Evolutionary conservation across 2,797 vertebrate genomes (phyloP).

Genomic region (Clarias fuscus): DNA sequence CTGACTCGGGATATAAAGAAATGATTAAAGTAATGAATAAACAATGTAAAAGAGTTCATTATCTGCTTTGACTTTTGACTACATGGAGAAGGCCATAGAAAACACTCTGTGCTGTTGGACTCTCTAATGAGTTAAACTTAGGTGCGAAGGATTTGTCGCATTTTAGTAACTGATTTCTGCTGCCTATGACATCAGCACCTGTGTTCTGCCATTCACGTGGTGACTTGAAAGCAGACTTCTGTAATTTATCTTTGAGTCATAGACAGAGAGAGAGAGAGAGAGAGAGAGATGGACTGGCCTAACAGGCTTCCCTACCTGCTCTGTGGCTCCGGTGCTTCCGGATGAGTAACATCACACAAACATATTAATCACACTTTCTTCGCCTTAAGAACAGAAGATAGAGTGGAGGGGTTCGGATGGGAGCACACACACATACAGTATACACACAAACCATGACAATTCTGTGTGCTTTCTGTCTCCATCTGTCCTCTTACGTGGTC

Average conservation of each 20-base stretch:
- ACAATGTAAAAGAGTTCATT: neutral
- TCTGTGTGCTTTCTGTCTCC: neutral
- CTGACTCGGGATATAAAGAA: neutral
- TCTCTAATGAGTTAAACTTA: no score
- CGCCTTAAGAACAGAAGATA: neutral
- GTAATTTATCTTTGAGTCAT: conserved; percentile 15
- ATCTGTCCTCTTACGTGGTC: neutral
- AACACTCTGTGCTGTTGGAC: neutral
- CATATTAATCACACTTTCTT: conserved; percentile 25
- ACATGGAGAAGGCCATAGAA: neutral
- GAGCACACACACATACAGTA: neutral
- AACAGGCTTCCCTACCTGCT: conserved; percentile 15
- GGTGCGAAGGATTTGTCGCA: neutral
- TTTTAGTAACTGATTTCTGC: neutral
- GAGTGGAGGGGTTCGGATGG: neutral
- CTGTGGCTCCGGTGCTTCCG: conserved; percentile 6
- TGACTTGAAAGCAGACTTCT: conserved; percentile 14
- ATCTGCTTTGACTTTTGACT: neutral
- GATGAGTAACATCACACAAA: conserved; percentile 21
- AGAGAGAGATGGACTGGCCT: neutral
- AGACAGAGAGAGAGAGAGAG: conserved; percentile 24
- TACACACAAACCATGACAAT: neutral
- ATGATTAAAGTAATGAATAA: neutral
- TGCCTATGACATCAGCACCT: neutral
- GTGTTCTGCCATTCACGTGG: neutral